Evolutionary conservation across 1,140 invertebrate genomes (phyloP), one percentile per base, ranked within the genome.

Genomic region (Sitophilus oryzae): DNA sequence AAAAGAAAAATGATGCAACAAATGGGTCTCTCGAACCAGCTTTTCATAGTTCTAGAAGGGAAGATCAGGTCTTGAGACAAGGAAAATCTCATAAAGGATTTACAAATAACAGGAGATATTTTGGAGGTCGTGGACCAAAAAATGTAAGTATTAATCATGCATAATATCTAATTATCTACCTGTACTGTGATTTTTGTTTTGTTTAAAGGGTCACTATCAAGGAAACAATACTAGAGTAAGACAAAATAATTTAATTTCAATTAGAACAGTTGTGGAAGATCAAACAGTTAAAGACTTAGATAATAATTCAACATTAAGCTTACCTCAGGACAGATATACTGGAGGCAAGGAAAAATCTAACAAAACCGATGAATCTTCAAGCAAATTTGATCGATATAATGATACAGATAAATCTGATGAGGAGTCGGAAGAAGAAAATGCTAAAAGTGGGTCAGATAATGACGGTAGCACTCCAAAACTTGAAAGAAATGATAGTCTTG

Each of bases 361-460:
- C 30, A 59, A 51, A 52, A 19, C 46, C 25, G 56, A 60, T 25
- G 52, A 60, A 48, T 6, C 56, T 2, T 47, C 50, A 19, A 69
- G 65, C 41, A 72, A 72, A 62, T 72, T 72, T 56, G 64, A 66
- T 56, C 54, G 71, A 10, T 72, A 71, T 36, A 59, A 68, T 56
- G 61, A 71, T 44, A 61, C 64, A 6, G 68, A 71, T 52, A 61
- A 66, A 8, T 68, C 68, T n/a, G 69, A 69, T 21, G 58, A 57
- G 19, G 70, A 71, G 42, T 66, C 67, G 19, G 68, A 71, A 44
- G 60, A 59, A 16, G 63, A 68, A 36, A 19, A 47, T 23, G 37
- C 53, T 20, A 51, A 48, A 20, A 50, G 51, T 3, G 46, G 47
- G 41, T 52, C 45, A 20, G 55, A 62, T 8, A 50, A 58, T 37